Base-by-base conservation (phyloP, 2,888 invertebrate species). In the Eugnorisma glareosa region DNA sequence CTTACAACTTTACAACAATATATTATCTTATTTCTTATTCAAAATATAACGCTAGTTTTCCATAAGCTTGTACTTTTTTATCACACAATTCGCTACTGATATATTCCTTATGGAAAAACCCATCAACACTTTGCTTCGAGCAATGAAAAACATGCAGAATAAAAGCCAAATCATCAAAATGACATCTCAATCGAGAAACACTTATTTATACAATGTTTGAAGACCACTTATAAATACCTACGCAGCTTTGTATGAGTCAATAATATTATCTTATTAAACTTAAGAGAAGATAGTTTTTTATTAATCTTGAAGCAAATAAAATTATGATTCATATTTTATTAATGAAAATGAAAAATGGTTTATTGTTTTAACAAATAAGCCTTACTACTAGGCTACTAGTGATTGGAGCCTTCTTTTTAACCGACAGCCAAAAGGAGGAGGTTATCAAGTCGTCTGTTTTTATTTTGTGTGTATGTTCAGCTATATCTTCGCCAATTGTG, bases 121-220 rank as follows among this genome's bases (percentile, higher is more conserved):
- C 45, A 45, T 5, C 1, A 37, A 18, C 21, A 48, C 2, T 51
- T 67, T n/a, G n/a, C 63, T 64, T 68, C 43, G 63, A 51, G 11
- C 2, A 18, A 57, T n/a, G 3, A 73, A 48, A 61, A 67, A 68
- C n/a, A 68, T n/a, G 15, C 48, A 67, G 54, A 77, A 10, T 77
- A 59, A 28, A 11, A 40, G 15, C 18, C 31, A 59, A 31, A 59
- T 59, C 18, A 8, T 18, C 18, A 21, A 61, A 57, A 11, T 61
- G 78, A 79, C 78, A 78, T 79, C 79, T 78, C 71, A 66, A 66
- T 78, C 40, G 18, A 2, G 4, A 13, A 57, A 31, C 13, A 57
- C 57, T 57, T 57, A 48, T 31, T 57, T 57, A 48, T 31, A 59
- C 2, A 59, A 72, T 43, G 24, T 79, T 72, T 79, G 79, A 72